Percentiles rank a stretch among this genome's conserved stretches.
Conservation (phyloP, 1,140 invertebrate genomes). For the Lordiphosa mommai region DNA sequence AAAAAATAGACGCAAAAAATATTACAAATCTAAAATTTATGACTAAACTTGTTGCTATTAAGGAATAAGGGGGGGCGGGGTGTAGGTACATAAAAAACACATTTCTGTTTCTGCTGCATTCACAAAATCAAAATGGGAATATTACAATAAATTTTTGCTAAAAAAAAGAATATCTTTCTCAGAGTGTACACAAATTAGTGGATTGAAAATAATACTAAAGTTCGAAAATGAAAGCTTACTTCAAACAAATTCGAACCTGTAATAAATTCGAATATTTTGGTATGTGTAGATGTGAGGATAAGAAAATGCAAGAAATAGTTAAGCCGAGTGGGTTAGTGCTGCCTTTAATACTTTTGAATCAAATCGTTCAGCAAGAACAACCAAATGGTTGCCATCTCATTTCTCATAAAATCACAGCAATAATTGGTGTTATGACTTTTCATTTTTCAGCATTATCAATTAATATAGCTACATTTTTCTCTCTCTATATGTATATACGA, state of each 20-base stretch:
- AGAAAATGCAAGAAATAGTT: conserved; percentile 19
- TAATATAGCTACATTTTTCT: conserved; percentile 18
- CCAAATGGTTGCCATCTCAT: conserved; percentile 30
- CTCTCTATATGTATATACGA: conserved; percentile 29
- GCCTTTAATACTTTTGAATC: conserved; percentile 9
- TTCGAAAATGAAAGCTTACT: conserved; percentile 21
- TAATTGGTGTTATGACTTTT: conserved; percentile 50
- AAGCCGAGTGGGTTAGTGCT: conserved; percentile 9
- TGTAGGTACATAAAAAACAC: conserved; percentile 39
- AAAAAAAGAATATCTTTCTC: too few species aligned
- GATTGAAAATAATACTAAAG: conserved; percentile 45
- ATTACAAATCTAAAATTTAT: conserved; percentile 24
- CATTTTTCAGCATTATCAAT: conserved; percentile 37
- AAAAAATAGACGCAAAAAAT: conserved; percentile 30
- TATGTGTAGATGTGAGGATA: conserved; percentile 5
- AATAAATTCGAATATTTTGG: conserved; percentile 53
- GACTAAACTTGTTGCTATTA: conserved; percentile 21
- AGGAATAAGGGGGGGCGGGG: conserved; percentile 17
- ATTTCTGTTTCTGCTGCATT: conserved; percentile 10
- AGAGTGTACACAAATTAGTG: not conserved
- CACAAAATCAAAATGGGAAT: conserved; percentile 3
- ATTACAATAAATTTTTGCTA: conserved; percentile 11
- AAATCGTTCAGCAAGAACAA: conserved; percentile 14
- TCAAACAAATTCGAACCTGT: conserved; percentile 41
- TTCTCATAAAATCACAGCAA: conserved; percentile 52